Evolutionary conservation across 2,888 invertebrate species (phyloP), one percentile per base, ranked within the genome.

Genomic region (Drosophila borealis): DNA sequence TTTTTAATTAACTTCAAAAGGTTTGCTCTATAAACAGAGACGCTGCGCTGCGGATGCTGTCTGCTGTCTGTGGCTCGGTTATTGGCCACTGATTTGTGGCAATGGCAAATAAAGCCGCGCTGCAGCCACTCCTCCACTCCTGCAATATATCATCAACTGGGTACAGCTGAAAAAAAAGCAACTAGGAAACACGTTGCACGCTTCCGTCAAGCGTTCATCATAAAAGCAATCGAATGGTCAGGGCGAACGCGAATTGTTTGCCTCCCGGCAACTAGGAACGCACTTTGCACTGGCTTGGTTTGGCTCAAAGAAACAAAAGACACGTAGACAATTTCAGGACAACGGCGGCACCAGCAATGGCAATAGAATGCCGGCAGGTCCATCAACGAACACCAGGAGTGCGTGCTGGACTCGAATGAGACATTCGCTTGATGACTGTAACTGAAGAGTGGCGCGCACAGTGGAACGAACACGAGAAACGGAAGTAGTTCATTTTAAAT

Each of bases 1-100:
- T 85, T 86, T 88, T 88, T 84, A 84, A 84, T 84, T 84, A 84
- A 84, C 81, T 83, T 69, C 62, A 67, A 88, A 83, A 83, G 78
- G 87, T 74, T 81, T 74, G 60, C 61, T 74, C 41, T 44, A 54
- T 56, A 74, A 77, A 83, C 70, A 83, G 33, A 34, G 41, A 39
- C 17, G 17, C 55, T 9, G 39, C 39, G 6, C 4, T 14, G 29
- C 9, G 44, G 63, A 17, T 14, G 19, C 13, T 48, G 39, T 25
- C 37, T 21, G 9, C 21, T 42, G 14, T 44, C 13, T 33, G 17
- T 19, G 19, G 42, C 50, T 54, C 48, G 66, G 69, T 73, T 88
- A 88, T 86, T 88, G 87, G 68, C 80, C 81, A 54, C 83, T 69
- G 83, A 88, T 84, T 84, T 82, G 87, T 63, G 83, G 86, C 86